These are phyloP conservation scores for Hippopotamus amphibius DNA, from an alignment of 2,113 vertebrate species.

Conservation along the genomic window DNA sequence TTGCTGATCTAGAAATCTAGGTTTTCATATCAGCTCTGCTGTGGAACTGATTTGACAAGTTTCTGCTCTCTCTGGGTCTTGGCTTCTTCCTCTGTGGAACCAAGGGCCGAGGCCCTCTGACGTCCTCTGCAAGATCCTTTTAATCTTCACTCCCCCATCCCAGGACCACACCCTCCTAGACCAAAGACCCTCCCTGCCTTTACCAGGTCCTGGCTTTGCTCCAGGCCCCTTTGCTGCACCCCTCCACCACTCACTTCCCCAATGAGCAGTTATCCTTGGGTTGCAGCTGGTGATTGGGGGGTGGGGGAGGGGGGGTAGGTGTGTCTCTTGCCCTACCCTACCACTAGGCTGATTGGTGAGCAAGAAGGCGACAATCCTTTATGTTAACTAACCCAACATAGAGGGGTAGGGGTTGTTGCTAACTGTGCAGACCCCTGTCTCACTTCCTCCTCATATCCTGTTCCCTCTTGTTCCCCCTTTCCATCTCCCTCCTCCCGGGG, in stretches of 20 bases:
- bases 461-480: background rate
- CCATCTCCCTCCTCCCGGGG: background rate
- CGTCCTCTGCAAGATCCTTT: background rate
- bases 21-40: background rate
- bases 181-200: background rate
- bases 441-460: background rate
- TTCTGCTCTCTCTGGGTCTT: background rate
- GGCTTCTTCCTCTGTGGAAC: background rate
- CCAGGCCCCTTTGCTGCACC: background rate
- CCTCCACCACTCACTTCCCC: background rate
- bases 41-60: background rate
- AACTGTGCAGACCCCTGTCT: background rate
- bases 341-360: background rate
- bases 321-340: background rate
- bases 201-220: background rate
- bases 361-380: background rate
- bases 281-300: background rate
- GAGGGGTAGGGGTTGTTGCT: background rate
- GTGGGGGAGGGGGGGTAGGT: no score
- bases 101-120: background rate
- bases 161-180: background rate
- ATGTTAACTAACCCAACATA: background rate
- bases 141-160: background rate
- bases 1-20: constrained; percentile 3
- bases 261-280: background rate